Conservation (phyloP, 2,797 vertebrate genomes). For the Syncerus caffer region DNA sequence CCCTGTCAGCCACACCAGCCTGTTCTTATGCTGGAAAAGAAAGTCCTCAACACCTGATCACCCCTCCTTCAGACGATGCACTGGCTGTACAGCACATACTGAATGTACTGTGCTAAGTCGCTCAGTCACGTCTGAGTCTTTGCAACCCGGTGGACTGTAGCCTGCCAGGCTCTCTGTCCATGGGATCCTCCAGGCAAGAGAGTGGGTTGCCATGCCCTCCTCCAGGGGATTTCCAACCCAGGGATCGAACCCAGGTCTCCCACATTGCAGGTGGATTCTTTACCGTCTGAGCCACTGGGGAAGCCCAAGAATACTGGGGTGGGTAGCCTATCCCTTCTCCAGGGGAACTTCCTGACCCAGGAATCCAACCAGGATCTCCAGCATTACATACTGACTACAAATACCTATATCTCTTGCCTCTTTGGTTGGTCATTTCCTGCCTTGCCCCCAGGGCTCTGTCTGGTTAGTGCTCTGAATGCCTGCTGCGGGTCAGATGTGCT, state of each 20-base stretch:
- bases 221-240: not conserved
- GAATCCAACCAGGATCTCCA: not conserved
- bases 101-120: not conserved
- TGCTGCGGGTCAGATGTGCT: not conserved
- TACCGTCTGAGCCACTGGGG: rapidly evolving
- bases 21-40: no score
- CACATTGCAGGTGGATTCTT: not conserved
- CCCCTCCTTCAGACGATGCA: no score
- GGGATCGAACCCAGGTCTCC: not conserved
- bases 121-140: not conserved
- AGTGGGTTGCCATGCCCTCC: not conserved
- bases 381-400: not conserved
- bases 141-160: not conserved
- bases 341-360: not conserved
- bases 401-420: not conserved
- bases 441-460: not conserved
- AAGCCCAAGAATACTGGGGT: not conserved
- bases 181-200: not conserved
- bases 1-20: not conserved
- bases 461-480: not conserved
- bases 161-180: not conserved
- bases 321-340: not conserved
- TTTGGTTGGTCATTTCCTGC: not conserved
- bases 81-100: rapidly evolving
- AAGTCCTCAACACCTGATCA: not conserved